A percentile compares a stretch with the other conserved stretches of the same genome.
Evolutionary conservation across 2,888 invertebrate genomes (phyloP).

Genomic region (Diaperis boleti): DNA sequence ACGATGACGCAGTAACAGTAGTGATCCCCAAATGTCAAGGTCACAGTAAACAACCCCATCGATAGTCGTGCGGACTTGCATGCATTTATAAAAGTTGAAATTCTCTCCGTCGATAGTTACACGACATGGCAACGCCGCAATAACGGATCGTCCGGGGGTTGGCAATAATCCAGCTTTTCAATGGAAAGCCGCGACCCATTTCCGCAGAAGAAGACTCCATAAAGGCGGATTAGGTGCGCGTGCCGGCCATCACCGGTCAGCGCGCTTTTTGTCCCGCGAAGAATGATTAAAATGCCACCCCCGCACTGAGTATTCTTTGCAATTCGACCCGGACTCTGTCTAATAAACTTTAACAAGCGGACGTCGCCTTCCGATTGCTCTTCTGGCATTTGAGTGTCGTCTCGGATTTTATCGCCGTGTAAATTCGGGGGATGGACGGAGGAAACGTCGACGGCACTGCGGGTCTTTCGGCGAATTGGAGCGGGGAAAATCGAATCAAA

Average conservation of each 20-base stretch:
- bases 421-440: too few relatives aligned
- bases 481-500: too few relatives aligned
- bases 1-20: too few relatives aligned
- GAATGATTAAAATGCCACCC: too few relatives aligned
- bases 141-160: conserved; percentile 28
- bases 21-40: too few relatives aligned
- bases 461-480: too few relatives aligned
- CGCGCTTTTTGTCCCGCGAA: conserved; percentile 33
- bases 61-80: too few relatives aligned
- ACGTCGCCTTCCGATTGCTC: conserved; percentile 28
- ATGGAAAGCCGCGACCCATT: conserved; percentile 30
- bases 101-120: too few relatives aligned
- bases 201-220: conserved; percentile 24
- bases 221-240: conserved; percentile 34
- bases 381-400: conserved; percentile 26
- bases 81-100: too few relatives aligned
- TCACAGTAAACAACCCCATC: too few relatives aligned
- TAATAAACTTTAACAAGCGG: conserved; percentile 41
- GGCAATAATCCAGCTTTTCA: conserved; percentile 24
- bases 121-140: conserved; percentile 32
- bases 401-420: conserved; percentile 13
- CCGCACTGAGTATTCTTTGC: too few relatives aligned
- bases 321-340: conserved; percentile 19
- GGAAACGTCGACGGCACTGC: too few relatives aligned
- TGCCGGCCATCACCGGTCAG: conserved; percentile 15